Percentiles rank a stretch among this genome's conserved stretches.
Evolutionary conservation across 64 coral and sea anemone species (phyloP).

Genomic region (Porites lutea): DNA sequence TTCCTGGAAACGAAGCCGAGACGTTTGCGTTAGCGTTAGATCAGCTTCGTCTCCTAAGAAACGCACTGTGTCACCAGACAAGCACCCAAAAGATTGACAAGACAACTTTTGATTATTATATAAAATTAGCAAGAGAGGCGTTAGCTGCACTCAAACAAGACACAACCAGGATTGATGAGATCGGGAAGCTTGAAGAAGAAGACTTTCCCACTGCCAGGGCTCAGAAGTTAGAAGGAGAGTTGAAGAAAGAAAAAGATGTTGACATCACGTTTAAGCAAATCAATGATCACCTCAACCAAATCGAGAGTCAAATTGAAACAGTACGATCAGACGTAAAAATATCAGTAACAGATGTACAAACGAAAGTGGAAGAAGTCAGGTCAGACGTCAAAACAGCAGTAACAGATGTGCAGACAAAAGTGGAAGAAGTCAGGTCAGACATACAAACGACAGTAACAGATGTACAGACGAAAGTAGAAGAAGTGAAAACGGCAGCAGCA

Average conservation of each 20-base stretch:
- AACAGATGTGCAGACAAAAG: background rate
- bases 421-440: background rate
- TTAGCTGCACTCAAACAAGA: background rate
- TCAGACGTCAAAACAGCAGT: too few species aligned
- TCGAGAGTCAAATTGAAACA: too few species aligned
- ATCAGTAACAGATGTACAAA: too few species aligned
- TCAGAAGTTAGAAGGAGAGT: background rate
- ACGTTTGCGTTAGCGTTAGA: constrained; percentile 30
- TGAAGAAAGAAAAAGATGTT: background rate
- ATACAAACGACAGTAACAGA: background rate
- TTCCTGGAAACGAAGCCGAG: constrained; percentile 28
- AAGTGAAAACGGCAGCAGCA: background rate
- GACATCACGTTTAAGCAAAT: background rate
- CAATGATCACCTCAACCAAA: background rate
- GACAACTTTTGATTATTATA: constrained; percentile 5
- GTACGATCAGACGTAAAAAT: too few species aligned
- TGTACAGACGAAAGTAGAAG: background rate
- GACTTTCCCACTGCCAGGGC: constrained; percentile 9
- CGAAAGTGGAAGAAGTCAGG: too few species aligned
- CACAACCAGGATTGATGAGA: background rate
- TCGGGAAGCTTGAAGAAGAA: constrained; percentile 19
- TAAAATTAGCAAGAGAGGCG: background rate
- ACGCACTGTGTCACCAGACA: constrained; percentile 2
- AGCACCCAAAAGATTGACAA: constrained; percentile 39
- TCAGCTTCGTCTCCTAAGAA: constrained; percentile 35